Base-by-base conservation (phyloP, 1,140 invertebrate genomes). In the Drosophila mayri region DNA sequence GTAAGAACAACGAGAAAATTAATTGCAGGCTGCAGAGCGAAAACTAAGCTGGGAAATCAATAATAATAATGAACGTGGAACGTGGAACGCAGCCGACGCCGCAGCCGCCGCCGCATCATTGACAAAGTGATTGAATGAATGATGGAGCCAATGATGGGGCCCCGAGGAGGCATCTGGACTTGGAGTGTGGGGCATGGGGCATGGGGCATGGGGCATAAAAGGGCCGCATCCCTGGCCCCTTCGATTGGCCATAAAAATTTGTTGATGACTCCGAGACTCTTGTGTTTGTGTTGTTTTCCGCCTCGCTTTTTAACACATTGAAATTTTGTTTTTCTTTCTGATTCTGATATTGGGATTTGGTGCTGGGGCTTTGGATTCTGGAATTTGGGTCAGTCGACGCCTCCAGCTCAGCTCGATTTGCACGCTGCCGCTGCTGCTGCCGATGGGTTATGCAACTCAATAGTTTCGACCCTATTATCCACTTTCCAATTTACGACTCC, bases 101-200 rank as follows among this genome's bases (percentile, higher is more conserved):
- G 28, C 3, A 3, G 81, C 22, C 28, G 65, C 30, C 44, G 43
- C 43, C 11, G 40, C 65, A 88, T 90, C 84, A 88, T 88, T 88
- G 84, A 88, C 85, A 90, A 88, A 88, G 82, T 88, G 84, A 90
- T 88, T 88, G 84, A 88, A 88, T 88, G 84, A 88, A 84, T 80
- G 85, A 75, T 79, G 84, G 59, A 76, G 28, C 73, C 63, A 49
- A 50, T 55, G 73, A 49, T 30, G 49, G 35, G 28, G 41, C 38
- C 55, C 30, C 54, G 10, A 47, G 38, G 37, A 40, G 20, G 14
- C 25, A 37, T 18, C 22, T 38, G 28, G 18, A 14, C 35, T 14
- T 20, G 52, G 60, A 25, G 37, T 59, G 46, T 35, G 28, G 12
- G 10, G 38, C 57, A 43, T 52, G 28, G 32, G 32, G 22, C 40